Base-by-base conservation (phyloP, 2,797 vertebrate genomes). In the Gymnocypris eckloni region DNA sequence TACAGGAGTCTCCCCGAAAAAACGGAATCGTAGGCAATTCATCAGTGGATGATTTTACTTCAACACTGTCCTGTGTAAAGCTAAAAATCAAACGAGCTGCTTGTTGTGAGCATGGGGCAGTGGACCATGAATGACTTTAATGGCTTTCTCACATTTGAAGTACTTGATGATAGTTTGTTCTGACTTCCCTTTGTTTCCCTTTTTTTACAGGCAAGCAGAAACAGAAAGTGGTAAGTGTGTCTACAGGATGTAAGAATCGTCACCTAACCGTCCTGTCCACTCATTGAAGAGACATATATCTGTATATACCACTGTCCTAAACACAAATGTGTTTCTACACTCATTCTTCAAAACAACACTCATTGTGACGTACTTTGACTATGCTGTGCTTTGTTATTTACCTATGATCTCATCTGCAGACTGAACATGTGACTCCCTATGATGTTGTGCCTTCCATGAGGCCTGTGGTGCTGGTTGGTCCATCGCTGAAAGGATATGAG, bases 391-490 rank as follows among this genome's bases (percentile, higher is more conserved):
- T 22, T 81, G 48, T 86, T 79, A 75, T 79, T 92, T 86, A 87
- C 76, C 89, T 28, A 33, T 79, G 18, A 3, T 80, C 89, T 90
- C 86, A 93, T 90, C 91, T 89, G 86, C 91, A 99, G 98, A 98
- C 96, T 84, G 98, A 99, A 89, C 97, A 99, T 59, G 86, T 98
- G 86, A 97, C 98, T 81, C 98, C 98, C 0, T 99, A 99, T 1
- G 98, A 99, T 18, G 98, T 99, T 0, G 98, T 99, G 16, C 98
- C 98, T 18, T 99, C 98, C 7, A 99, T 99, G 98, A 96, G 98
- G 91, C 98, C 98, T 0, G 98, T 99, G 67, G 97, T 99, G 84
- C 92, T 99, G 92, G 98, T 99, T 91, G 98, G 98, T 76, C 98
- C 98, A 0, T 99, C 98, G 0, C 95, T 99, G 86, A 99, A 99